Base-by-base conservation (phyloP, 2,797 vertebrate species). In the Phalanger gymnotis region DNA sequence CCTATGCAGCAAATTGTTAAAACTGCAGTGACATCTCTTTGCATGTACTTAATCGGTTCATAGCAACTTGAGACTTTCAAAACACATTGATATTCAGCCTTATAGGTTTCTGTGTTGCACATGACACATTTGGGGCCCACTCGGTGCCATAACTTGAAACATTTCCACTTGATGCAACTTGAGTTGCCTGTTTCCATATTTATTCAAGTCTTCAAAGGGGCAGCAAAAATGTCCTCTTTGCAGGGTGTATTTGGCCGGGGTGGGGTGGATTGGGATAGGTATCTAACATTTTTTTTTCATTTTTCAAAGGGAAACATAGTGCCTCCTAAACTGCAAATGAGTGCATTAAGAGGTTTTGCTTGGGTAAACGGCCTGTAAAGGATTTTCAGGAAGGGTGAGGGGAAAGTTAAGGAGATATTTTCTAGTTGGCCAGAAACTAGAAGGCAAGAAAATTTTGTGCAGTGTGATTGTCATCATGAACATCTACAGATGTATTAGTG, bases 401-500 rank as follows among this genome's bases (percentile, higher is more conserved):
- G 47, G 40, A 34, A 3, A 16, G 28, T 55, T 53, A 11, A 73
- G 89, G 81, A 94, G 94, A 54, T 51, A 7, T n/a, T 52, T 93
- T 91, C 55, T 66, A 92, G 47, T 27, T 91, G 93, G 93, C 66
- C 54, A 55, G 92, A 90, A 94, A 61, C 92, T 92, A 57, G 92
- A 92, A 96, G 96, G 95, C 96, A 96, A 73, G 93, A 93, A 92
- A 94, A 58, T 66, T 81, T 66, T 95, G 89, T 92, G 93, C 92
- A 92, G 93, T 96, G 52, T 81, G 40, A 81, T 81, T 81, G 73
- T 97, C 96, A 97, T 98, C 97, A 94, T 97, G 98, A 93, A 95
- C 98, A 97, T 98, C 96, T 96, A 97, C 97, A 95, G 97, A 98
- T 98, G 98, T 98, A 94, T 98, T 98, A 96, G 98, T 98, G 98